Evolutionary conservation across 2,888 invertebrate species (phyloP).

Genomic region (Trichogramma evanescens): DNA sequence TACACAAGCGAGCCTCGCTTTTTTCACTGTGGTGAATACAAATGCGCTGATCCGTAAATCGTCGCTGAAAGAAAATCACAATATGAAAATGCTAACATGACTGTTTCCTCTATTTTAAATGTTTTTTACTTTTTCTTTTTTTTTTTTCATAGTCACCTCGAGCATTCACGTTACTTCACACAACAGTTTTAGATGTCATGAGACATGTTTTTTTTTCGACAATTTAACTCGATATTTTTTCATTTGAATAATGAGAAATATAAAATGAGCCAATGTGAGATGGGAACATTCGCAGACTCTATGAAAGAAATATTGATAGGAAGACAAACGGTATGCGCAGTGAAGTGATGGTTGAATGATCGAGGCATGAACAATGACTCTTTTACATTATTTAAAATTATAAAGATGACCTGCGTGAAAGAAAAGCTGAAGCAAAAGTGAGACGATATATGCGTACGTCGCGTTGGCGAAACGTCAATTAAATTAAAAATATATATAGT

Average conservation of each 20-base stretch:
- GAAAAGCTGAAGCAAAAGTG: background rate
- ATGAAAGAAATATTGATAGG: too few relatives aligned
- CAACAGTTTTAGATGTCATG: too few relatives aligned
- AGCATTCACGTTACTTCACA: conserved; percentile 9
- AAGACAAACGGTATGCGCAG: background rate
- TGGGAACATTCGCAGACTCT: too few relatives aligned
- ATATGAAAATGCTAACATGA: conserved; percentile 27
- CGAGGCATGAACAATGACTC: conserved; percentile 4
- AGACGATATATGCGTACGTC: background rate
- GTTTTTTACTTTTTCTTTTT: background rate
- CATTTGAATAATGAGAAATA: background rate
- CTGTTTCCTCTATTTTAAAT: conserved; percentile 1
- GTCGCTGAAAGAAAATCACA: conserved; percentile 44
- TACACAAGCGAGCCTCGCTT: conserved; percentile 34
- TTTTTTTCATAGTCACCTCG: conserved; percentile 1
- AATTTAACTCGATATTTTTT: background rate
- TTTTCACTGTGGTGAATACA: conserved; percentile 38
- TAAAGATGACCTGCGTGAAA: background rate
- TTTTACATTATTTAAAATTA: background rate
- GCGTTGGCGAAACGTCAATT: background rate
- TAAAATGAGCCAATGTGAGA: background rate
- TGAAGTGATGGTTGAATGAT: conserved; percentile 9
- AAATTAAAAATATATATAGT: background rate
- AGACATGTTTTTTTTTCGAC: too few relatives aligned
- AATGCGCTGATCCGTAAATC: conserved; percentile 42